Percentiles rank a stretch among this genome's conserved stretches.
These are phyloP conservation scores for Pristionchus entomophagus DNA, from an alignment of 2,888 invertebrate species.

Conservation along the genomic window DNA sequence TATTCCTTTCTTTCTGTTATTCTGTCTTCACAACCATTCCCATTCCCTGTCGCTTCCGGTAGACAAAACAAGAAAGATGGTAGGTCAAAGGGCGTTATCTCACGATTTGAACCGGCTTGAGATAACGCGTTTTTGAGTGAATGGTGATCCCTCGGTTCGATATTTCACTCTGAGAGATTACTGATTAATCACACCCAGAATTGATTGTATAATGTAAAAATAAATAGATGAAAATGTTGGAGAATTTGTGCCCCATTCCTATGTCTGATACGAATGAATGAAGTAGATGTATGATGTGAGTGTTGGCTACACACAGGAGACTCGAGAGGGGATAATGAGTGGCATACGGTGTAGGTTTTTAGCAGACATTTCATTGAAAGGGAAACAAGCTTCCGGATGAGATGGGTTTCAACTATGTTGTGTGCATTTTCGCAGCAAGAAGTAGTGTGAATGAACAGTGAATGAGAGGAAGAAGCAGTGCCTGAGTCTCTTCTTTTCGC, in stretches of 20 bases:
- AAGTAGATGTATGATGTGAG: not conserved
- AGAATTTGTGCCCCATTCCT: conserved; percentile 18
- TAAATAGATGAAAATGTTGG: conserved; percentile 32
- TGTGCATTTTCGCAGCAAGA: not conserved
- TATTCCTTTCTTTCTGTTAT: not conserved
- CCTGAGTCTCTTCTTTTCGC: not conserved
- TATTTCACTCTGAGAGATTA: conserved; percentile 5
- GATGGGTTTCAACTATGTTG: not conserved
- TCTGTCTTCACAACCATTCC: conserved; percentile 34
- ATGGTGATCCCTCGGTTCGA: conserved; percentile 18
- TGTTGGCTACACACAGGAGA: not conserved
- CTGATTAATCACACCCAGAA: conserved; percentile 6
- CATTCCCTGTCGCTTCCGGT: conserved; percentile 37
- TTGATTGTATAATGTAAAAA: conserved; percentile 43
- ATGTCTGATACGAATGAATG: conserved; percentile 33
- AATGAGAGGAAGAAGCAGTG: not conserved
- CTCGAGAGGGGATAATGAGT: no score
- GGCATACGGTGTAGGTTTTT: no score
- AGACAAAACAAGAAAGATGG: not conserved
- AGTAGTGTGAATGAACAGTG: not conserved
- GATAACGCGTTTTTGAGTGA: conserved; percentile 17
- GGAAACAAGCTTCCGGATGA: not conserved
- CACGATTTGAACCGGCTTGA: not conserved
- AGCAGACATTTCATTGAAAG: not conserved
- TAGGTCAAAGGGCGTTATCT: conserved; percentile 10